Evolutionary conservation across 1,140 invertebrate species (phyloP), one percentile per base, ranked within the genome.

Genomic region (Mycetomoellerius zeteki): DNA sequence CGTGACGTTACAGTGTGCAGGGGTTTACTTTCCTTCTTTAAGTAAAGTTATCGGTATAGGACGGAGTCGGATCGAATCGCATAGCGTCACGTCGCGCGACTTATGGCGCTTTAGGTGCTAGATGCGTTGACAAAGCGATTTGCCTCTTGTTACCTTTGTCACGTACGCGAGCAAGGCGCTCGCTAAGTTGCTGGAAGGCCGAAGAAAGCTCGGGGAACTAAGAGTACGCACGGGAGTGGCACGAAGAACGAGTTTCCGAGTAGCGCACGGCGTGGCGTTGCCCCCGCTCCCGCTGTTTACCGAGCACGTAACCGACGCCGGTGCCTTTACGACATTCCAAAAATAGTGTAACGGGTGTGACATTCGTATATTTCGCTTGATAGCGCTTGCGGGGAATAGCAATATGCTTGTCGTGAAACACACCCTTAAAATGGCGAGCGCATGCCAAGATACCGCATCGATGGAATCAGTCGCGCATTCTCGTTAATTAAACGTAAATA

Each of bases 51-150:
- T 90, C 85, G 78, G 77, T 64, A 54, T 27, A 56, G 60, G 56
- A 78, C 86, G n/a, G 69, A 78, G 77, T 47, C 54, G 69, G 37
- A 84, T 84, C 87, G 87, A 89, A 86, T 89, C 84, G 82, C 89
- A 73, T 85, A 85, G 67, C 78, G 75, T 89, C 67, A 69, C 65
- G 86, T 87, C 78, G 86, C 54, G 65, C 77, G 85, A 86, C 85
- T 87, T 87, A 87, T 85, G 80, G 80, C 50, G 65, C 82, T 85
- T 85, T 85, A 64, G 72, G 60, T 85, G 56, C 75, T 85, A 78
- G 89, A 75, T 88, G 86, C 89, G 88, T 90, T 90, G 86, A 90
- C 89, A 90, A 90, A 90, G 88, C 89, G 86, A 90, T 90, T 90
- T 90, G 86, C 86, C 81, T 90, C 89, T 90, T 90, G 89, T 90